A percentile compares a stretch with the other conserved stretches of the same genome.
Evolutionary conservation across 2,113 vertebrate genomes (phyloP).

Genomic region (Sceloporus tristichus): DNA sequence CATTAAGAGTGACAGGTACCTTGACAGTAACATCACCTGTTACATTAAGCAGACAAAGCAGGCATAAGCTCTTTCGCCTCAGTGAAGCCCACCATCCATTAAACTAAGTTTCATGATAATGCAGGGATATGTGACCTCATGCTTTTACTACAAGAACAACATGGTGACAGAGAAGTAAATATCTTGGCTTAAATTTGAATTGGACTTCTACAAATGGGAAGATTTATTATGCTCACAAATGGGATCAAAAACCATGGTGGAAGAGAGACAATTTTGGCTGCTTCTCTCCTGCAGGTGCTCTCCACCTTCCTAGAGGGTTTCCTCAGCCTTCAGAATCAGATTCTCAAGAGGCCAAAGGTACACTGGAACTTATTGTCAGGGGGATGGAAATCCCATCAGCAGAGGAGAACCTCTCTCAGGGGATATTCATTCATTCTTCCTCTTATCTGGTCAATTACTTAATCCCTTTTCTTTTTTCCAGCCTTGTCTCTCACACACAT

Average conservation of each 20-base stretch:
- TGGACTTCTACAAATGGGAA: background rate
- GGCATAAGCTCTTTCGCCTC: too few species aligned
- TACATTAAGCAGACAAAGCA: slow-evolving; percentile 38
- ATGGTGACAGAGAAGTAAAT: background rate
- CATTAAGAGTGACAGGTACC: slow-evolving; percentile 84
- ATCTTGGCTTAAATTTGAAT: background rate
- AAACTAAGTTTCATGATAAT: background rate
- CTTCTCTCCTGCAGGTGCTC: background rate
- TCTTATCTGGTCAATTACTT: slow-evolving; percentile 2
- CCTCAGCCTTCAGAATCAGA: background rate
- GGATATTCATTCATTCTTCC: background rate
- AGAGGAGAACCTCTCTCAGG: background rate
- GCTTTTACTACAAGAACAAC: background rate
- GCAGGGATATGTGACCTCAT: too few species aligned
- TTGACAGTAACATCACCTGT: slow-evolving; percentile 89
- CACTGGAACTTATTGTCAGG: too few species aligned
- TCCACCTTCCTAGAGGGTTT: background rate
- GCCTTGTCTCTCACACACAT: background rate
- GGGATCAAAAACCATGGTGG: background rate
- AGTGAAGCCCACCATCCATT: too few species aligned
- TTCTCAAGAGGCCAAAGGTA: background rate
- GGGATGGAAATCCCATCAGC: background rate
- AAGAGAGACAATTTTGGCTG: background rate
- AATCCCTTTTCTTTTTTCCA: background rate
- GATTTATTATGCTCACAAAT: background rate